A percentile compares a stretch with the other conserved stretches of the same genome.
phyloP scores from a whole-genome alignment of 2,113 vertebrate genomes.

The Eurystomus gularis region DNA sequence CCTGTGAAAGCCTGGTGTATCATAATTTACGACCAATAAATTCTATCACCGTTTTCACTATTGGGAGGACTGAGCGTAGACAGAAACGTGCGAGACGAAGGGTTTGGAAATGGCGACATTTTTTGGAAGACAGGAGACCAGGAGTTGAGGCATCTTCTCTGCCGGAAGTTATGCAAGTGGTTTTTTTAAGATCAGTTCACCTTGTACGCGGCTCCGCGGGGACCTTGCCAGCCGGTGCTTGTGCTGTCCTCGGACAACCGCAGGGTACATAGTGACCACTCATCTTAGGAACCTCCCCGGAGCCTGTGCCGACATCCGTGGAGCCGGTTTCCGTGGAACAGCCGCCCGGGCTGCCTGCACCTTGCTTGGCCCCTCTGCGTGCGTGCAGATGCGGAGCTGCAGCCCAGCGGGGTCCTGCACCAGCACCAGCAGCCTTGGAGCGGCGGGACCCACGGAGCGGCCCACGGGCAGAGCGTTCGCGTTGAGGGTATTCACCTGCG shows the following conservation, averaged over 20 bases:
- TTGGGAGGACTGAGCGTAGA: neutral
- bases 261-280: neutral
- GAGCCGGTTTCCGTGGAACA: neutral
- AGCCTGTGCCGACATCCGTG: neutral
- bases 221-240: neutral
- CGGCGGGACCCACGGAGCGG: neutral
- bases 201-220: accelerated
- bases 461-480: neutral
- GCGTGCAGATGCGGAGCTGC: neutral
- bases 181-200: neutral
- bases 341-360: neutral
- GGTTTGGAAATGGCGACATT: neutral
- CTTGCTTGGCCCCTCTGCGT: accelerated
- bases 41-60: neutral
- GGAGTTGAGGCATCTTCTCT: neutral
- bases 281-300: neutral
- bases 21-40: neutral
- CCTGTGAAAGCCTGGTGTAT: neutral
- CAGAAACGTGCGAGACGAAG: neutral
- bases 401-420: neutral
- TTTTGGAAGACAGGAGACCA: neutral
- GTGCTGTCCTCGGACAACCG: neutral
- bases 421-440: neutral
- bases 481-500: neutral
- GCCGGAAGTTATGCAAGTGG: neutral